Evolutionary conservation across 2,888 invertebrate species (phyloP).

Genomic region (Isotomurus palustris): DNA sequence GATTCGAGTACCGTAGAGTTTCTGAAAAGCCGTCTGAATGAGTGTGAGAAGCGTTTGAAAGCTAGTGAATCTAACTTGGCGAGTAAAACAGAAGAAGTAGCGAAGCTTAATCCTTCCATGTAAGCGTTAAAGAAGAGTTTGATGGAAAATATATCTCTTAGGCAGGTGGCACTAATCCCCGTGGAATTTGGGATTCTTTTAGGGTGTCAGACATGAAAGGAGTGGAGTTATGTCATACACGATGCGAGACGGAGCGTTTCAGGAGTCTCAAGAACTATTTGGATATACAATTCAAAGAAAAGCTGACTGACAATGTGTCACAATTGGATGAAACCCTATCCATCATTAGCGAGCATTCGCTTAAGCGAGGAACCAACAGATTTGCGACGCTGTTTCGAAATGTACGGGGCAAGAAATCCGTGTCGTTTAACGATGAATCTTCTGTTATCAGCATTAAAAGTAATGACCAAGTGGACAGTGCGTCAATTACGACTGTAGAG

Average conservation of each 20-base stretch:
- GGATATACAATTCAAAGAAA: slow-evolving; percentile 34
- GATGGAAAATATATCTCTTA: too few relatives aligned
- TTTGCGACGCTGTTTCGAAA: slow-evolving; percentile 36
- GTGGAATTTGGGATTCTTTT: background rate
- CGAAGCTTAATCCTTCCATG: slow-evolving; percentile 31
- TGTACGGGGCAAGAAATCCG: slow-evolving; percentile 30
- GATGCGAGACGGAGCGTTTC: slow-evolving; percentile 40
- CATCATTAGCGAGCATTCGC: slow-evolving; percentile 32
- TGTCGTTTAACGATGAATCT: slow-evolving; percentile 40
- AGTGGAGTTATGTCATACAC: slow-evolving; percentile 31
- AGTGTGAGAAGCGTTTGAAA: slow-evolving; percentile 72
- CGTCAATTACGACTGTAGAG: slow-evolving; percentile 31
- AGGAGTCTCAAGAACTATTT: slow-evolving; percentile 32
- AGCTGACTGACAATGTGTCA: slow-evolving; percentile 25
- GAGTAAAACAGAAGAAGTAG: slow-evolving; percentile 29
- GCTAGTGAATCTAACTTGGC: slow-evolving; percentile 68
- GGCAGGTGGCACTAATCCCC: too few relatives aligned
- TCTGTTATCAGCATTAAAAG: slow-evolving; percentile 14
- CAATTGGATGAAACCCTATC: slow-evolving; percentile 39
- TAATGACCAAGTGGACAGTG: slow-evolving; percentile 19
- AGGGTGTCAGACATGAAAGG: slow-evolving; percentile 34
- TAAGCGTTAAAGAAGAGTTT: slow-evolving; percentile 10
- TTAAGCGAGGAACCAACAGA: slow-evolving; percentile 32
- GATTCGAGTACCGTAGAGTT: slow-evolving; percentile 90
- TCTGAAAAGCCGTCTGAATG: slow-evolving; percentile 72